Percentiles rank a stretch among this genome's conserved stretches.
Conservation (phyloP, 2,888 invertebrate genomes). For the Orthonevra nobilis region DNA sequence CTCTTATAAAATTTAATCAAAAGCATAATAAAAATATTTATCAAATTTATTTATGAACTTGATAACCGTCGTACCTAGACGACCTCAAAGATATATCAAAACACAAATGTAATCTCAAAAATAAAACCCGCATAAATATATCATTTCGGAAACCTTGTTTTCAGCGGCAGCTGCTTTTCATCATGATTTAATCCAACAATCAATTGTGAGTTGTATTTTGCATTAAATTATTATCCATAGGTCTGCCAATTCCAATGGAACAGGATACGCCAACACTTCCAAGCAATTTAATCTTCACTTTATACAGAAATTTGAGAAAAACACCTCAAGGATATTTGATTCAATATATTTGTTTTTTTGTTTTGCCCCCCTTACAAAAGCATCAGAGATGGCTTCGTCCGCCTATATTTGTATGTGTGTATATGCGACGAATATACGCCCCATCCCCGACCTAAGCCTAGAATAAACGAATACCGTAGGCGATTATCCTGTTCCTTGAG, state of each 20-base stretch:
- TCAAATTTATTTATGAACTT: too few relatives aligned
- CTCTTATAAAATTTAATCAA: too few relatives aligned
- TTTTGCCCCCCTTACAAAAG: slow-evolving; percentile 45
- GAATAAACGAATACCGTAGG: slow-evolving; percentile 35
- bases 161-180: too few relatives aligned
- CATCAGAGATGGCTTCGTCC: slow-evolving; percentile 16
- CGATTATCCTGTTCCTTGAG: slow-evolving; percentile 51
- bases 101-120: slow-evolving; percentile 14
- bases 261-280: slow-evolving; percentile 14
- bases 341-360: slow-evolving; percentile 22
- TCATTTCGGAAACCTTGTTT: too few relatives aligned
- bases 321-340: slow-evolving; percentile 66
- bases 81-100: too few relatives aligned
- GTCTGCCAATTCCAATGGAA: slow-evolving; percentile 17
- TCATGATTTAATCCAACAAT: slow-evolving; percentile 43
- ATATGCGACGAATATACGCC: too few relatives aligned
- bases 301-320: slow-evolving; percentile 62
- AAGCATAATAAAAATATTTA: too few relatives aligned
- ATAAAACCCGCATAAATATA: too few relatives aligned
- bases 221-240: slow-evolving; percentile 56
- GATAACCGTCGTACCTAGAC: too few relatives aligned
- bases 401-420: too few relatives aligned
- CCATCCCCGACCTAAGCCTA: slow-evolving; percentile 48
- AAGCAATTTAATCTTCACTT: slow-evolving; percentile 67
- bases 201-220: slow-evolving; percentile 57